Base-by-base conservation (phyloP, 2,888 invertebrate genomes). In the Lasioglossum oenotherae region DNA sequence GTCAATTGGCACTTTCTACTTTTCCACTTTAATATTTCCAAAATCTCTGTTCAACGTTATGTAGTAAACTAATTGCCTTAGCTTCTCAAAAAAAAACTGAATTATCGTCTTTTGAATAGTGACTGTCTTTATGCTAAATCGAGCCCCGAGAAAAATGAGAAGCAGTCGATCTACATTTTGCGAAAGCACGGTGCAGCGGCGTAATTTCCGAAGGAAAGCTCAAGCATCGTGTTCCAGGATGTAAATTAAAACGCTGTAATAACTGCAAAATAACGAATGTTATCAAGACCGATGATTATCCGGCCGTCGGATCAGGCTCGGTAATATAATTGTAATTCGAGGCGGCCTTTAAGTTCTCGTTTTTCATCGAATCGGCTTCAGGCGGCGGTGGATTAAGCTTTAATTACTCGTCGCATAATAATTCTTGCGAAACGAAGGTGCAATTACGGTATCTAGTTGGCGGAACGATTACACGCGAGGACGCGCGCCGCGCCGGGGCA, bases 391-490 rank as follows among this genome's bases (percentile, higher is more conserved):
- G 60, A n/a, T 64, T 74, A 60, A 46, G 41, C 60, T 64, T 74
- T 64, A 73, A 74, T 80, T 74, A 74, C 64, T 49, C n/a, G 64
- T 41, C 49, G 74, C 74, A 27, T 72, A 78, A 67, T 67, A 67
- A 80, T 74, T 67, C 46, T 23, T 27, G 19, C 41, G 41, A 38
- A 74, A 74, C 74, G 57, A 74, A 69, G 72, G 23, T 23, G 53
- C 41, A 57, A 74, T 69, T 57, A 46, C 31, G 27, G 38, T 35
- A 23, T 31, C 60, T 57, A 44, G 44, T 38, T 41, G 82, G 69
- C 19, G 73, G 46, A 38, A 71, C 71, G 53, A 81, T 81, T 80
- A 79, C 46, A 69, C 74, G 69, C 53, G 74, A 44, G 82, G 19
- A 46, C 53, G 53, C 53, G 49, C 49, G 19, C 19, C 31, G 31